Evolutionary conservation across 2,113 vertebrate species (phyloP), one percentile per base, ranked within the genome.

Genomic region (Malurus alboscapulatus): DNA sequence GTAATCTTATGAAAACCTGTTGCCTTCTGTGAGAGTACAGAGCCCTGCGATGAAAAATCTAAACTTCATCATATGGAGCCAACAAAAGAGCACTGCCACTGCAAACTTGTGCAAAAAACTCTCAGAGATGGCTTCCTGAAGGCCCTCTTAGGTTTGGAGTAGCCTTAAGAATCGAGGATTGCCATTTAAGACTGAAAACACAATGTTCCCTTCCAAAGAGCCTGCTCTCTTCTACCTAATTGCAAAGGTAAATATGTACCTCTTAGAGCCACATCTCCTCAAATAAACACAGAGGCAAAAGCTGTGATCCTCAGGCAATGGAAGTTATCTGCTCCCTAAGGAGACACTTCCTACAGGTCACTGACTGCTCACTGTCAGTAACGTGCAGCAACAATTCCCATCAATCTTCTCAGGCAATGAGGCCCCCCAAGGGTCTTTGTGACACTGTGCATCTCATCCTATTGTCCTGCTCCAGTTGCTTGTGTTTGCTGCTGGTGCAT

Each of bases 241-340:
- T 92, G 30, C 59, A 73, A 78, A 44, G 6, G 12, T 75, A 72
- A 32, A 11, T 25, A 38, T 3, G 8, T 69, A 57, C 32, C 40
- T 84, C 65, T 94, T 87, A 62, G 54, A 93, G 93, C 88, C 32
- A 77, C 58, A 85, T 86, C 48, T 90, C 47, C 88, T 94, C 85
- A 86, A 54, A 92, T 84, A 84, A 96, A 86, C 36, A 69, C 54
- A 40, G 58, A 94, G 50, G 66, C 63, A 88, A 84, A 66, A 89
- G 54, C 62, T 45, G 58, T 69, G 66, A 84, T 76, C 67, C 78
- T 86, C 61, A 94, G 84, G 50, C 3, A 1, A 20, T 38, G 57
- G 63, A 92, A 94, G 65, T 55, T 80, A 59, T 85, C 87, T 91
- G 73, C 88, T 97, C 90, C 80, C 80, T 55, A 73, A 81, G 66